phyloP scores from a whole-genome alignment of 2,797 vertebrate genomes.

The Periophthalmus magnuspinnatus region DNA sequence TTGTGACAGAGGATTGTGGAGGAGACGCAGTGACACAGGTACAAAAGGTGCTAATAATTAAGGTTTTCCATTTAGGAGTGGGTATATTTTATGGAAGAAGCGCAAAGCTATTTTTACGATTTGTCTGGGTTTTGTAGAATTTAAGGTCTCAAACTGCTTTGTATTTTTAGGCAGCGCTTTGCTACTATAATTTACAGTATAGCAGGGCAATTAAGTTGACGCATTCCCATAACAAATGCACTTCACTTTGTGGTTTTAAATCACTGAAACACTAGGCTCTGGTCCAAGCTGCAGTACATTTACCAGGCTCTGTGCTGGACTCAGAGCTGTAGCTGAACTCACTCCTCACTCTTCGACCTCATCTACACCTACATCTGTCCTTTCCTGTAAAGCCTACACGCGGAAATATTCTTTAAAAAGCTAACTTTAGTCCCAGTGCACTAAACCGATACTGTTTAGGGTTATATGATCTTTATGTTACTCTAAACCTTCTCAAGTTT shows the following conservation, averaged over 20 bases:
- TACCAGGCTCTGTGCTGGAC: background rate
- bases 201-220: background rate
- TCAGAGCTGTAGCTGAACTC: too few relatives aligned
- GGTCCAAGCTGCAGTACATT: background rate
- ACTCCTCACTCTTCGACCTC: background rate
- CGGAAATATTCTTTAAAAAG: too few relatives aligned
- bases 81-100: background rate
- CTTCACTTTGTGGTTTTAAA: background rate
- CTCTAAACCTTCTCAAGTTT: too few relatives aligned
- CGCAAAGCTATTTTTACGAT: background rate
- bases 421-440: too few relatives aligned
- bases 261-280: background rate
- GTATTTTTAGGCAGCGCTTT: background rate
- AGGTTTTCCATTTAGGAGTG: conserved; percentile 13
- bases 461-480: too few relatives aligned
- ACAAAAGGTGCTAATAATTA: conserved; percentile 43
- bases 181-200: background rate
- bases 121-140: too few relatives aligned
- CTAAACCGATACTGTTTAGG: too few relatives aligned
- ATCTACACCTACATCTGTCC: background rate
- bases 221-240: background rate
- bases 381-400: too few relatives aligned
- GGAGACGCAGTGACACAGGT: conserved; percentile 23
- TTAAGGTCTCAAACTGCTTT: background rate
- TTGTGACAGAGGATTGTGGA: conserved; percentile 48